phyloP scores from a whole-genome alignment of 1,140 invertebrate genomes.

The Hyles vespertilio region DNA sequence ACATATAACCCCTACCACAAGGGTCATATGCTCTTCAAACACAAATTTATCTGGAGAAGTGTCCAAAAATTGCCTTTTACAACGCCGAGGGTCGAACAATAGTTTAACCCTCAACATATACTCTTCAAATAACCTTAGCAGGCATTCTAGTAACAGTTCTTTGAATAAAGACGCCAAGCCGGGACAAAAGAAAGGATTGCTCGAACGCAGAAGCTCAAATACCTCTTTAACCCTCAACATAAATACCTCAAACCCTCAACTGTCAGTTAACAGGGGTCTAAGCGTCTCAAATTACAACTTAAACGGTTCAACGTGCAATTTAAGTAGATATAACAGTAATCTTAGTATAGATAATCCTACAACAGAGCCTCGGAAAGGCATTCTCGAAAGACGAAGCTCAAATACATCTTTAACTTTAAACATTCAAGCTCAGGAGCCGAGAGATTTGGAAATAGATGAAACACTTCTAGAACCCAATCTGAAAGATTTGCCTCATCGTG shows the following conservation, averaged over 20 bases:
- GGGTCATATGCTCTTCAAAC: slow-evolving; percentile 61
- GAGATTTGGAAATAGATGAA: slow-evolving; percentile 70
- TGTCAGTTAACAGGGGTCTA: slow-evolving; percentile 67
- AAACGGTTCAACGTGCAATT: slow-evolving; percentile 63
- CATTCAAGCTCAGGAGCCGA: slow-evolving; percentile 62
- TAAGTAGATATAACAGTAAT: slow-evolving; percentile 72
- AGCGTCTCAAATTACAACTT: slow-evolving; percentile 73
- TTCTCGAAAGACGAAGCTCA: slow-evolving; percentile 66
- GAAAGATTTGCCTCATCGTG: slow-evolving; percentile 55
- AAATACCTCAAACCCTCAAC: slow-evolving; percentile 69
- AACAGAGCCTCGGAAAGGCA: slow-evolving; percentile 61
- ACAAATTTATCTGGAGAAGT: slow-evolving; percentile 50
- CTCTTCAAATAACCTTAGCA: slow-evolving; percentile 70
- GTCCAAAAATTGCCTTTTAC: slow-evolving; percentile 82
- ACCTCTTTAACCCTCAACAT: slow-evolving; percentile 88
- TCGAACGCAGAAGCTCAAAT: slow-evolving; percentile 89
- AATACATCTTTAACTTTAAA: slow-evolving; percentile 70
- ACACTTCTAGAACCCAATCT: slow-evolving; percentile 48
- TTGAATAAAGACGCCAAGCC: slow-evolving; percentile 65
- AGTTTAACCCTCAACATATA: slow-evolving; percentile 84
- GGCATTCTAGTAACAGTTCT: slow-evolving; percentile 76
- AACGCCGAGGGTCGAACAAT: slow-evolving; percentile 91
- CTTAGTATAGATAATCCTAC: slow-evolving; percentile 52
- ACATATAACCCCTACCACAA: slow-evolving; percentile 53
- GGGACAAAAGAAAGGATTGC: slow-evolving; percentile 78